Evolutionary conservation across 1,140 invertebrate species (phyloP), one percentile per base, ranked within the genome.

Genomic region (Oppia nitens): DNA sequence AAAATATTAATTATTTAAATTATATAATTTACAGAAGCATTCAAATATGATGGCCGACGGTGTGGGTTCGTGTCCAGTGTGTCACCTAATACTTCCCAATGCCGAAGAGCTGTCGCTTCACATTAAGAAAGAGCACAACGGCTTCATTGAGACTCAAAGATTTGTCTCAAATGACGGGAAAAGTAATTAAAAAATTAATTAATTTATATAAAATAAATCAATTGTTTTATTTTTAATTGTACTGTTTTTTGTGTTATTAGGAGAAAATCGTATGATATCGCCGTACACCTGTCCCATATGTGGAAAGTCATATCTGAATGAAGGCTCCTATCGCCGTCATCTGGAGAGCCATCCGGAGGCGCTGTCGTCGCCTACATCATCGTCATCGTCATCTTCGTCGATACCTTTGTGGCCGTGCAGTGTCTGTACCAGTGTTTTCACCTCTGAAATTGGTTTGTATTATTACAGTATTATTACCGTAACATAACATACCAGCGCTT

Each of bases 261-360:
- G 86, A 83, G 87, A 85, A 68, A 91, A 92, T 76, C 79, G 88
- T 73, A 77, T 87, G 72, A 90, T 86, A 49, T 86, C 88, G 60
- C 91, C 90, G 71, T 87, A 92, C 73, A 87, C 87, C 47, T 93
- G 89, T 72, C 88, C 87, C 20, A 85, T 93, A 11, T 93, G 89
- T 72, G 88, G 88, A 59, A 92, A 91, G 72, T 86, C 90, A 72
- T 93, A 92, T 74, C 87, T 91, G 64, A 93, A 92, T 74, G 88
- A 93, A 74, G 88, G 88, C 62, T 89, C 85, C 62, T 75, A 92
- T 61, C 79, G 87, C 65, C 92, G 92, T 72, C 89, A 93, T 73
- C 77, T 92, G 64, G 84, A 86, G 57, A 88, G 85, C 68, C 88
- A 93, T 75, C 2, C 3, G 29, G 28, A 47, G 29, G n/a, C 53